Evolutionary conservation across 2,888 invertebrate species (phyloP), one percentile per base, ranked within the genome.

Genomic region (Megaustenia siamemsis): DNA sequence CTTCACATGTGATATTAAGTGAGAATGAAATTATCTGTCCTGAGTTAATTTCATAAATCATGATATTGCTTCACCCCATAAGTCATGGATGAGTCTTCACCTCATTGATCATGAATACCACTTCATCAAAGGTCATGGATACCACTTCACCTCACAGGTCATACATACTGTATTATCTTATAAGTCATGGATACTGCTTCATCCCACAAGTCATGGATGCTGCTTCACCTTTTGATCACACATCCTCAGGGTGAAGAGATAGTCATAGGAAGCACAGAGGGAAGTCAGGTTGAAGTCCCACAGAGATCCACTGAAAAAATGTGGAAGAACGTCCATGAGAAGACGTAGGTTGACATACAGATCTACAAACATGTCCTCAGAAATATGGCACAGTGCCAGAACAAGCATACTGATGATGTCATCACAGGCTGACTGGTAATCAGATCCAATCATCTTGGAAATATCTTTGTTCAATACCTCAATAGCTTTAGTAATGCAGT

Each of bases 371-470:
- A 85, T 40, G n/a, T 85, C 77, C 77, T 85, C 76, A 8, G 85
- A 45, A 49, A 85, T 76, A 66, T 85, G 63, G 56, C 45, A 75
- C n/a, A 85, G 66, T 6, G 85, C 75, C 2, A 85, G 76, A 12
- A 85, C 38, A 3, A 85, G 43, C 85, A 81, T 85, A 15, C 66
- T 81, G 28, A 85, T 81, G 66, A 85, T 85, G 56, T 85, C 85
- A 76, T 85, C 85, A 68, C 85, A 85, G 0, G 81, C 68, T 0
- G 85, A 75, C 53, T 81, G 68, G 24, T 75, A 73, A 56, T 66
- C 77, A 21, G 53, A 4, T 21, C 85, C 85, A 38, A 73, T 32
- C 53, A 85, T 28, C 24, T 28, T 49, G 8, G 81, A 85, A 4
- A 85, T 76, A 18, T 76, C 49, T 38, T 45, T 18, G 69, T 85